Base-by-base conservation (phyloP, 92 coral and sea anemone genomes). In the Epizoanthus scotinus region DNA sequence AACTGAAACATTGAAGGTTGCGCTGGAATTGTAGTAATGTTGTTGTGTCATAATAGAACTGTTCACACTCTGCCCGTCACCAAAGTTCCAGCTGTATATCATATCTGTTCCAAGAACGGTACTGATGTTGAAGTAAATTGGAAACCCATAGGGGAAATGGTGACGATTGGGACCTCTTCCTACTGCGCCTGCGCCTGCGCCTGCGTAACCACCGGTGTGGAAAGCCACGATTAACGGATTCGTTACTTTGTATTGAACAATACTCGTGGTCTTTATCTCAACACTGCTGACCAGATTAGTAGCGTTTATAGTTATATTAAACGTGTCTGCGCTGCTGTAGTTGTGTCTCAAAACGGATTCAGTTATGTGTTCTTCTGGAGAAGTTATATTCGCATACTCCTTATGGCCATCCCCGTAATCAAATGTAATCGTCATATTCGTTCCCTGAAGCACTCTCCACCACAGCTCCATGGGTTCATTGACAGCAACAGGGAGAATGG, bases 61-160 rank as follows among this genome's bases (percentile, higher is more conserved):
- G 44, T 29, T 64, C 6, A 26, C 38, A 18, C 36, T n/a, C 6
- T 27, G 29, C 12, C 70, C 70, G 24, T 64, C 70, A 26, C 70
- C 70, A 64, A 64, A 64, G 36, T 64, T 38, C 70, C 70, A 64
- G 70, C 29, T 20, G 36, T 15, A 29, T 44, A 26, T 28, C 12
- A 64, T 19, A 20, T 29, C 70, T 64, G 70, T 64, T 19, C 70
- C 70, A 64, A 29, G 44, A 20, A 21, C 12, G 7, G 47, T 2
- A 63, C 67, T 64, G 44, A 38, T 38, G 8, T 27, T 29, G 38
- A 64, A 64, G 24, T 17, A 6, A 10, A 64, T 26, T 64, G 70
- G 70, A 29, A 29, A 26, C 28, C 70, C 70, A 38, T 29, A 3
- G 40, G 44, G 44, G 19, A 64, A 64, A 9, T 26, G 70, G 44